Percentiles rank a stretch among this genome's conserved stretches.
Conservation (phyloP, 2,113 vertebrate genomes). For the Cephalopterus ornatus region DNA sequence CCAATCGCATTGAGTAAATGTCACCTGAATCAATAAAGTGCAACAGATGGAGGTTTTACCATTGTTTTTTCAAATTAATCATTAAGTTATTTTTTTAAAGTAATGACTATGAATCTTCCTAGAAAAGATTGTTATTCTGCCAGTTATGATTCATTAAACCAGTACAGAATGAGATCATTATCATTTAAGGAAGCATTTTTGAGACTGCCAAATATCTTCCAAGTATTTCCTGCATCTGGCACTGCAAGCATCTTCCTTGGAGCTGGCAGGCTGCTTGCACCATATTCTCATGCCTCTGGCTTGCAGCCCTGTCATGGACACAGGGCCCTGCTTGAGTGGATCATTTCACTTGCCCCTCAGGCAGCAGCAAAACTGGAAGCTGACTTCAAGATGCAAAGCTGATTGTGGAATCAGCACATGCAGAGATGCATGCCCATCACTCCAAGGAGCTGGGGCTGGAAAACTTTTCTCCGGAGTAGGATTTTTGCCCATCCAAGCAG, state of each 20-base stretch:
- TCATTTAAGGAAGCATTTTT: neutral
- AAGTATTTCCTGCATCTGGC: slow-evolving; percentile 12
- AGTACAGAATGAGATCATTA: neutral
- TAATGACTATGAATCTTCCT: neutral
- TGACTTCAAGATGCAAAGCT: neutral
- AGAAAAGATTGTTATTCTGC: neutral
- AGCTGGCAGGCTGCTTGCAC: neutral
- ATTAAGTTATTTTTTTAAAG: neutral
- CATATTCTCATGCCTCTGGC: neutral
- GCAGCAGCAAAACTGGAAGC: neutral
- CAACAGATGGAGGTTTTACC: neutral
- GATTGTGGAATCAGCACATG: neutral
- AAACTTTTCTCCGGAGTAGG: neutral
- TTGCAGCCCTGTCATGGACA: fast-evolving
- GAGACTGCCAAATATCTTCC: neutral
- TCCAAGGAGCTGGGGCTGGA: neutral
- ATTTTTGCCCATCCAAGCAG: neutral
- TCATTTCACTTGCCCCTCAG: fast-evolving
- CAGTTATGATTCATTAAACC: slow-evolving; percentile 7
- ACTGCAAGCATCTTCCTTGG: neutral
- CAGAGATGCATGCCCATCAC: fast-evolving
- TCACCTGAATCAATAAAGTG: slow-evolving; percentile 1
- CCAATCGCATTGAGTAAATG: neutral
- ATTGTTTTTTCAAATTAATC: neutral
- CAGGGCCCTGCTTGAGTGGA: fast-evolving